A percentile compares a stretch with the other conserved stretches of the same genome.
phyloP scores from a whole-genome alignment of 2,797 vertebrate species.

The Enteromius afrohamiltoni region DNA sequence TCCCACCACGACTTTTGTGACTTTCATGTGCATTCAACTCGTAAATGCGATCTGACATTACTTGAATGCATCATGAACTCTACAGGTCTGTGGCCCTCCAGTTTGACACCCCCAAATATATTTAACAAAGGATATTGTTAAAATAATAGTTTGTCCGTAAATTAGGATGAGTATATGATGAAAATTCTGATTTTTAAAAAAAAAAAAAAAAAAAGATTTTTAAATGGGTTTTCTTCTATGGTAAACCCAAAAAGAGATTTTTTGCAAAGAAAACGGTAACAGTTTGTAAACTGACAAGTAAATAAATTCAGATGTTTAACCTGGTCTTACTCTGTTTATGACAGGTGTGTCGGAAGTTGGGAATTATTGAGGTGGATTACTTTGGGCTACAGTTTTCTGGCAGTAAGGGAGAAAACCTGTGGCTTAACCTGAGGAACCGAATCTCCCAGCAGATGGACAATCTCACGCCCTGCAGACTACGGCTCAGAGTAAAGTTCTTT shows the following conservation, averaged over 20 bases:
- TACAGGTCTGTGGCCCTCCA: too few species aligned
- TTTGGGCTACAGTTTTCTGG: slow-evolving; percentile 97
- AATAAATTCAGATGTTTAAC: neutral
- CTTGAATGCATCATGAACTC: too few species aligned
- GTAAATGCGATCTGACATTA: too few species aligned
- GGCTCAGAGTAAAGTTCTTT: slow-evolving; percentile 96
- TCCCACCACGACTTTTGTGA: too few species aligned
- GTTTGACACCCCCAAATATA: neutral
- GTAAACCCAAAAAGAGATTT: neutral
- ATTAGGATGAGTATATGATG: neutral
- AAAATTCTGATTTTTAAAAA: neutral
- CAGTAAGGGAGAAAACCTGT: slow-evolving; percentile 95
- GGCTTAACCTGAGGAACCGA: slow-evolving; percentile 98
- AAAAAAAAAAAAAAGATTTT: neutral
- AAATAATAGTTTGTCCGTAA: neutral
- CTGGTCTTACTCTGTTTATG: neutral
- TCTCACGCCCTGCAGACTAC: slow-evolving; percentile 89
- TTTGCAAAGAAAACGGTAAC: neutral
- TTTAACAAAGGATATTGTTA: neutral
- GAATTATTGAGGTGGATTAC: slow-evolving; percentile 98
- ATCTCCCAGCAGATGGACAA: slow-evolving; percentile 98
- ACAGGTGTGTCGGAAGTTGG: slow-evolving; percentile 95
- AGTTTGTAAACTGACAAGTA: too few species aligned
- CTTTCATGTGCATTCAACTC: too few species aligned
- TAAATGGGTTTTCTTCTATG: neutral